Conservation (phyloP, 2,888 invertebrate genomes). For the Eupithecia pulchellata region DNA sequence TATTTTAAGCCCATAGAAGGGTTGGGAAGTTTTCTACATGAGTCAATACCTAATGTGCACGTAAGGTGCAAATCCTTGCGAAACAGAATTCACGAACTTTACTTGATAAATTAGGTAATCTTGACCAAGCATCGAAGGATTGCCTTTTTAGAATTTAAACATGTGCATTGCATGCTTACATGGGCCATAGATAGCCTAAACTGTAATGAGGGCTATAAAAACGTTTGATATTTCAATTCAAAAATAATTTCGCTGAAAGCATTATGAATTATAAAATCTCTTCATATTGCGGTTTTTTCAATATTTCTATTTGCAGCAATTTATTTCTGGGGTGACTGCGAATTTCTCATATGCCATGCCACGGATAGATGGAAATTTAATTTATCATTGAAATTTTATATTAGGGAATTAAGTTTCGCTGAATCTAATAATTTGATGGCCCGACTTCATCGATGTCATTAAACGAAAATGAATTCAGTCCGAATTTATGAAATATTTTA, state of each 20-base stretch:
- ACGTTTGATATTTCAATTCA: not conserved
- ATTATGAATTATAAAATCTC: not conserved
- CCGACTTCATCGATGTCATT: not conserved
- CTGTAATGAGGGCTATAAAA: not conserved
- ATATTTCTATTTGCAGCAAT: no score
- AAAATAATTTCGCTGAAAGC: not conserved
- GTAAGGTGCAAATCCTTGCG: constrained; percentile 16
- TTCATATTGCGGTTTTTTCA: not conserved
- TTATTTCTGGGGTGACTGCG: no score
- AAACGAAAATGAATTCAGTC: not conserved
- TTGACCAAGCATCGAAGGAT: constrained; percentile 33
- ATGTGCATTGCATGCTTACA: constrained; percentile 23
- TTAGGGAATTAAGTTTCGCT: no score
- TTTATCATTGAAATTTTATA: no score
- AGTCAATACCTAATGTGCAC: not conserved
- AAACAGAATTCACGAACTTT: constrained; percentile 42
- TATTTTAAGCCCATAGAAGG: not conserved
- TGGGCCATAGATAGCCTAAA: constrained; percentile 13
- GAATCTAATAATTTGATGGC: no score
- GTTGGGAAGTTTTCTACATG: not conserved
- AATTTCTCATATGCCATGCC: no score
- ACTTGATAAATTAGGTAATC: constrained; percentile 30
- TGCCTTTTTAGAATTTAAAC: constrained; percentile 36
- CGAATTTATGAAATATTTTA: not conserved
- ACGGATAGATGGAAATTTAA: no score